Base-by-base conservation (phyloP, 1,140 invertebrate genomes). In the Stegodyphus mimosarum region DNA sequence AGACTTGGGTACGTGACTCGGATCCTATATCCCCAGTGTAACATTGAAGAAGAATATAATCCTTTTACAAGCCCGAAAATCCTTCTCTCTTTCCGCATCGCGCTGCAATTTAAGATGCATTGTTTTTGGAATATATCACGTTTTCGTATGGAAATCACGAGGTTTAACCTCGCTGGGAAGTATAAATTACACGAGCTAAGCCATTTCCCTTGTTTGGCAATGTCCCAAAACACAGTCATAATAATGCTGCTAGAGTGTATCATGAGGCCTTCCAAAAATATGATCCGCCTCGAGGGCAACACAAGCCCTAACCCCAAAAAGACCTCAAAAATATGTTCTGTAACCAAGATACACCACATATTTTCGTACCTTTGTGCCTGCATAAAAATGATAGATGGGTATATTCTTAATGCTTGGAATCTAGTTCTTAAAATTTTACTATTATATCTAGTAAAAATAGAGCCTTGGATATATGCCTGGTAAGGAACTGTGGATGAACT, bases 111-210 rank as follows among this genome's bases (percentile, higher is more conserved):
- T 17, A 50, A 49, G 13, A 50, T 15, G 52, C 49, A 79, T 79
- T 79, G 76, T 79, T 69, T 79, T 79, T 53, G 15, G 55, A 60
- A 77, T 77, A 77, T 66, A 50, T 79, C 64, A 79, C 50, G 64
- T 69, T 64, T 66, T 55, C 69, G 67, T 79, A 70, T 79, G 76
- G 66, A 79, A 79, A 79, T 70, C n/a, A 79, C 52, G 15, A 9
- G 50, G 66, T 53, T 53, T 33, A 79, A 50, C 52, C 18, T n/a
- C 51, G 11, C 13, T 7, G 76, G 76, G 76, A 79, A 49, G 66
- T 18, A 79, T 79, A 79, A 79, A 79, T 79, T 79, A 79, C 64
- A 33, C 49, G 76, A 7, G 76, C 76, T 79, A 66, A 79, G 76
- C 18, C 76, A 52, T 53, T 18, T n/a, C 48, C 11, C 48, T 9